A percentile compares a stretch with the other conserved stretches of the same genome.
These are phyloP conservation scores for Ostrea denselamellosa DNA, from an alignment of 1,140 invertebrate species.

Conservation along the genomic window DNA sequence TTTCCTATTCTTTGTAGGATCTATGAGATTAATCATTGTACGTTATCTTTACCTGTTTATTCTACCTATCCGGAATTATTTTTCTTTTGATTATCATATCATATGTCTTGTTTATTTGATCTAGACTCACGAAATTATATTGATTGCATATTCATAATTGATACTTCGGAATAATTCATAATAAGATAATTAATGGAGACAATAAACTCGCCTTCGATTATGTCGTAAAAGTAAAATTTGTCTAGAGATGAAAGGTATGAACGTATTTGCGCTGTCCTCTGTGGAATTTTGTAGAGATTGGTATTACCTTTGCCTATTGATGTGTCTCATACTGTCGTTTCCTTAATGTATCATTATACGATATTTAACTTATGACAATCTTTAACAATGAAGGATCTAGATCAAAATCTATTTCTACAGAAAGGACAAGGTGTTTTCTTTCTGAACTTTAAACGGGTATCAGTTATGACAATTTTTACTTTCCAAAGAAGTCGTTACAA, in stretches of 20 bases:
- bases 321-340: neutral
- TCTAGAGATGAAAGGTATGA: neutral
- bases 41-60: too few relatives aligned
- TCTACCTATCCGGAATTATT: too few relatives aligned
- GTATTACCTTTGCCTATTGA: neutral
- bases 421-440: too few relatives aligned
- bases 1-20: too few relatives aligned
- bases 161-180: neutral
- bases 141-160: neutral
- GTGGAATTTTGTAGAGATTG: neutral
- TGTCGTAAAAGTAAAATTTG: conserved; percentile 4
- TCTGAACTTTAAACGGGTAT: too few relatives aligned
- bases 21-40: too few relatives aligned
- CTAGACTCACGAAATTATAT: neutral
- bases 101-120: conserved; percentile 12
- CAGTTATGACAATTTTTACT: too few relatives aligned
- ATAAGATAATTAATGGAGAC: neutral
- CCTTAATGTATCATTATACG: neutral
- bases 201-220: neutral
- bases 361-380: neutral
- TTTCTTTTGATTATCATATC: neutral
- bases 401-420: too few relatives aligned
- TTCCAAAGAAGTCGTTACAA: too few relatives aligned
- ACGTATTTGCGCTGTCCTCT: neutral
- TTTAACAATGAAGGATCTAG: too few relatives aligned